Evolutionary conservation across 2,888 invertebrate genomes (phyloP).

Genomic region (Baccha elongata): DNA sequence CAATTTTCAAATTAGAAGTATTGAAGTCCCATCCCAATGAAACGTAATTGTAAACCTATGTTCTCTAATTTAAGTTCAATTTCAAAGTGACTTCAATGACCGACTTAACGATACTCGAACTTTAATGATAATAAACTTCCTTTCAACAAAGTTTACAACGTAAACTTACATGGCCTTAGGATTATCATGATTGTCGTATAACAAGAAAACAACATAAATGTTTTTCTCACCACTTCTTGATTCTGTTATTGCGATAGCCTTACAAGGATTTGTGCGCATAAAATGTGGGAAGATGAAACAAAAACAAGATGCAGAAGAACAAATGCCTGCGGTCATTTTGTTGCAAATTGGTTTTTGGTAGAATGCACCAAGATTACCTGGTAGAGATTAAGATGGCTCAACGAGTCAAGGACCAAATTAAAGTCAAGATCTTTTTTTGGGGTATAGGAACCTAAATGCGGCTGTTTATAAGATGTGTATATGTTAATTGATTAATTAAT

Average conservation of each 20-base stretch:
- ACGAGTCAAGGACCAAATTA: no score
- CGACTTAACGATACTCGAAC: slow-evolving; percentile 6
- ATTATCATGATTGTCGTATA: slow-evolving; percentile 4
- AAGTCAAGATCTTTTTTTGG: no score
- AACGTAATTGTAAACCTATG: no score
- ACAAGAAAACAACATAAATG: background rate
- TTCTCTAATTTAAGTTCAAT: no score
- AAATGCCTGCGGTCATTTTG: background rate
- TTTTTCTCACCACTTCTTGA: slow-evolving; percentile 2
- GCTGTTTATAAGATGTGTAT: no score
- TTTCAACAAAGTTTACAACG: background rate
- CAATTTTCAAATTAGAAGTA: no score
- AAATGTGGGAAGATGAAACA: background rate
- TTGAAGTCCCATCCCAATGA: no score
- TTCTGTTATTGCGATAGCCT: slow-evolving; percentile 1
- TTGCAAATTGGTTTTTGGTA: no score
- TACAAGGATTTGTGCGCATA: background rate
- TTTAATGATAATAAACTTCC: slow-evolving; percentile 11
- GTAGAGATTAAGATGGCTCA: no score
- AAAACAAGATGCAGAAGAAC: background rate
- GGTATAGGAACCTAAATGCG: no score
- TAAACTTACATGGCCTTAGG: slow-evolving; percentile 2
- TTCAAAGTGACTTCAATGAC: slow-evolving; percentile 3
- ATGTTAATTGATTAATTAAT: no score
- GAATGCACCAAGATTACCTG: background rate